Base-by-base conservation (phyloP, 2,113 vertebrate species). In the Collichthys lucidus region DNA sequence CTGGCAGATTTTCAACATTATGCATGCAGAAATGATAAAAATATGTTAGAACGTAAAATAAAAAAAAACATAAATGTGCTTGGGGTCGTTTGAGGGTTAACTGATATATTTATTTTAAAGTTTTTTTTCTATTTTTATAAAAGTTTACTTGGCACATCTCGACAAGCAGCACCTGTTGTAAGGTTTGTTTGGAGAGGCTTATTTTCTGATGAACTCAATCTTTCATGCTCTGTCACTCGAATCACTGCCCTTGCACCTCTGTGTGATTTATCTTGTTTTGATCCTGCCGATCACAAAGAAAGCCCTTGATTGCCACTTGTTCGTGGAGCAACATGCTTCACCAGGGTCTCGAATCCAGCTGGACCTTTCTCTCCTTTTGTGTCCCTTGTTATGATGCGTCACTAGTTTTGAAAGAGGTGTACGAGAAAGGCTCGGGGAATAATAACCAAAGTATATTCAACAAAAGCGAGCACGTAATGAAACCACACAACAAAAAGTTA, bases 181-280 rank as follows among this genome's bases (percentile, higher is more conserved):
- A 26, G 11, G 59, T 53, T 35, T 55, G 17, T 3, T 47, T n/a
- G 31, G 24, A 8, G 52, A 42, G 29, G 31, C 59, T 63, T 50
- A 82, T 82, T 68, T 74, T 29, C 63, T 49, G 16, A 64, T 22
- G 46, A 61, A 20, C n/a, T 52, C 26, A 19, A 56, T 47, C 8
- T 29, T 71, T 57, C 26, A 19, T 22, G 35, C 35, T 44, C 26
- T 26, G 16, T 70, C 40, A 31, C 22, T 57, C n/a, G 5, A 64
- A 44, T 26, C 26, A 3, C 15, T 47, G 20, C 35, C 20, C 44
- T 55, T 60, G 59, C 16, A 67, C 22, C 42, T 29, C 44, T 4
- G 9, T 66, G 26, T 50, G 61, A 65, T 73, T 72, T 16, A 55
- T 40, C 42, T 65, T 64, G 50, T 66, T 57, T 73, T 57, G 19